Base-by-base conservation (phyloP, 2,888 invertebrate species). In the Erebia palarica region DNA sequence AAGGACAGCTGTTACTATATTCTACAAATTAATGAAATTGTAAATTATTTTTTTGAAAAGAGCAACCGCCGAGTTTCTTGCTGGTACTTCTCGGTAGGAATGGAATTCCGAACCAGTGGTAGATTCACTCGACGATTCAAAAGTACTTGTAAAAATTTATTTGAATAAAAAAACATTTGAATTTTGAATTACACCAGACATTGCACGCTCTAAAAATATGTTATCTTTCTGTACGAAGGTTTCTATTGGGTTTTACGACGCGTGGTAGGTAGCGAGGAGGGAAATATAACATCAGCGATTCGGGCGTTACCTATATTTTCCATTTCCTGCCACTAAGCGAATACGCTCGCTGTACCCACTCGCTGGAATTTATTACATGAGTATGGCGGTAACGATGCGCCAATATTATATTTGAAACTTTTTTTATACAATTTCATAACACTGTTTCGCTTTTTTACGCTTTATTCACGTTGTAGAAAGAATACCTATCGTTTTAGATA, bases 241-340 rank as follows among this genome's bases (percentile, higher is more conserved):
- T 59, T 68, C 53, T 64, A 68, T 65, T 71, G 71, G 68, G 64
- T 64, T 71, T 71, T 68, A 68, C 18, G 42, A 47, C 68, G 64
- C 68, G 49, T 64, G 64, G 64, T 57, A 53, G 64, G 64, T 57
- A 53, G 65, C 65, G 53, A 10, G 16, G 44, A 58, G 69, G 63
- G 66, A 69, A 69, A 69, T 65, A 69, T 72, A 65, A 60, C 68
- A 64, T 71, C 68, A 65, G 58, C 59, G 68, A 53, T 68, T 61
- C 47, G 36, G 71, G 49, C 59, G 47, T 53, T 68, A 71, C 58
- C 63, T 68, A 47, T 58, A 58, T 72, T 63, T 66, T 51, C 63
- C 69, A 72, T 72, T 69, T 69, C 72, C 72, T 66, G 51, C 51
- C 58, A 51, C 63, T 72, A 66, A 69, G 58, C 66, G 58, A 72